Percentiles rank a stretch among this genome's conserved stretches.
phyloP scores from a whole-genome alignment of 2,113 vertebrate genomes.

The Crypturellus undulatus region DNA sequence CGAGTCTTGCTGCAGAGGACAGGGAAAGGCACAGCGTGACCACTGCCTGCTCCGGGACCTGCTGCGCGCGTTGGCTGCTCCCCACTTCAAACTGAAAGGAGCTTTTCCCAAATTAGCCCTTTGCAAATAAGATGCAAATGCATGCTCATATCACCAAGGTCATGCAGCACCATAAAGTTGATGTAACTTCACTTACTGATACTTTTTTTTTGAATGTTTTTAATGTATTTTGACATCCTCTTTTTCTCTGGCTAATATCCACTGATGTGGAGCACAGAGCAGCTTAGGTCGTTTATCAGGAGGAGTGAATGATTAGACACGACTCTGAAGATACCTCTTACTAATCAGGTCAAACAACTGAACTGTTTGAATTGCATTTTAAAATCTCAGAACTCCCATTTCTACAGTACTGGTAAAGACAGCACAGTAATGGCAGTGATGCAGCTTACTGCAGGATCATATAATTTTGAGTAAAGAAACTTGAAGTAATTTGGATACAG shows the following conservation, averaged over 20 bases:
- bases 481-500: not conserved
- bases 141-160: not conserved
- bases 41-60: not conserved
- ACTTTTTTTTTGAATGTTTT: not conserved
- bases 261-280: not conserved
- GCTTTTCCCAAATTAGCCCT: not conserved
- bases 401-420: not conserved
- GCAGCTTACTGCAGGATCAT: not conserved
- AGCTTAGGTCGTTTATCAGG: not conserved
- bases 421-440: not conserved
- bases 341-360: not conserved
- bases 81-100: not conserved
- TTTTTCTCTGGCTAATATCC: not conserved
- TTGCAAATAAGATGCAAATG: not conserved
- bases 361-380: not conserved
- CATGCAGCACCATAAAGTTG: not conserved
- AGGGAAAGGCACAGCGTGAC: rapidly evolving
- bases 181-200: not conserved
- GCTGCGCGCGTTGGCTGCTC: not conserved
- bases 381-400: not conserved
- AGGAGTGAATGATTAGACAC: not conserved
- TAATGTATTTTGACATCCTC: not conserved
- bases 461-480: not conserved
- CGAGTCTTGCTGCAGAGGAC: constrained; percentile 88
- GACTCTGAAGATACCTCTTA: not conserved